Conservation (phyloP, 2,888 invertebrate species). For the Drosophila macrospina region DNA sequence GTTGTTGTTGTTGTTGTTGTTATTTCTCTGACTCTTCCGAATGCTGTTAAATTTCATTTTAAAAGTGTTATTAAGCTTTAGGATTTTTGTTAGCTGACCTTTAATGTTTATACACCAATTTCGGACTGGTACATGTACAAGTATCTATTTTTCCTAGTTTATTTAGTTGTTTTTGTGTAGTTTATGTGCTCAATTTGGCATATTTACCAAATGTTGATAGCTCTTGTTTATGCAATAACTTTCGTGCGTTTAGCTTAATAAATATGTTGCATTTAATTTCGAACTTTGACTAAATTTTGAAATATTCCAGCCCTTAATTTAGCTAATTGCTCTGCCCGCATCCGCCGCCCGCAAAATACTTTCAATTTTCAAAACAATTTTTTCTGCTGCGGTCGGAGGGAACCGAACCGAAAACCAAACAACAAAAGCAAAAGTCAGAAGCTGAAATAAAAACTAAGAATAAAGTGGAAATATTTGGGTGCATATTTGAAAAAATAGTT, state of each 20-base stretch:
- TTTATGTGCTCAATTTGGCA: constrained; percentile 37
- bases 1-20: constrained; percentile 5
- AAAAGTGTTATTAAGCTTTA: constrained; percentile 29
- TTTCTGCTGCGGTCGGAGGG: constrained; percentile 45
- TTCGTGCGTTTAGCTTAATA: constrained; percentile 9
- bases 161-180: constrained; percentile 1
- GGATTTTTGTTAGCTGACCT: constrained; percentile 10
- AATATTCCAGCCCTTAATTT: constrained; percentile 54
- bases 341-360: constrained; percentile 65
- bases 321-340: constrained; percentile 64
- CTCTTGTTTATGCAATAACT: constrained; percentile 16
- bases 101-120: constrained; percentile 7
- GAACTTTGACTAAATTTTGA: constrained; percentile 22
- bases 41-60: constrained; percentile 37
- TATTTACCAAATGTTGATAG: constrained; percentile 17
- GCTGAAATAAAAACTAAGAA: constrained; percentile 1
- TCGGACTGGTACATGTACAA: no score
- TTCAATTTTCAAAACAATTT: constrained; percentile 58
- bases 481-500: constrained; percentile 68
- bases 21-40: constrained; percentile 41
- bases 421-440: constrained; percentile 1
- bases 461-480: constrained; percentile 41
- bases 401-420: background rate
- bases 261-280: constrained; percentile 27
- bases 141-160: no score